These are phyloP conservation scores for Recurvirostra avosetta DNA, from an alignment of 2,113 vertebrate species.

Conservation along the genomic window DNA sequence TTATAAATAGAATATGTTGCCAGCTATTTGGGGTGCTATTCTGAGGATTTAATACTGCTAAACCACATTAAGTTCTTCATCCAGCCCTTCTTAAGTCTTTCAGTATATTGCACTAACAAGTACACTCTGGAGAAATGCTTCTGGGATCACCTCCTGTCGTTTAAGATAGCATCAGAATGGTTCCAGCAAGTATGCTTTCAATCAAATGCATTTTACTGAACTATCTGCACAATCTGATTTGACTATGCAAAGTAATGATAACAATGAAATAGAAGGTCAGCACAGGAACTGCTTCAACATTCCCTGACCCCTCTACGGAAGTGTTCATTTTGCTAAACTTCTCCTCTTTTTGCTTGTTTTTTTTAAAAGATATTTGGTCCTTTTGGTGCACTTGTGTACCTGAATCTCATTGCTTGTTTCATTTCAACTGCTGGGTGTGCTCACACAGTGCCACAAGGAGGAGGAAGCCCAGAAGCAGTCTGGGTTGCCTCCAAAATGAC, in stretches of 20 bases:
- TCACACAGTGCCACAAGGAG: background rate
- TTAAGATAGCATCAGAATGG: background rate
- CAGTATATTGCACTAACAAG: background rate
- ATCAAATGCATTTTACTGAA: background rate
- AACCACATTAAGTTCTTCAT: background rate
- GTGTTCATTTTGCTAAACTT: background rate
- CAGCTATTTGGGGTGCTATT: background rate
- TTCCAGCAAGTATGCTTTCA: background rate
- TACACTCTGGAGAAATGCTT: background rate
- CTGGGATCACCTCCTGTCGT: background rate
- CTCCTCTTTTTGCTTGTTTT: background rate
- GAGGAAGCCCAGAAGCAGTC: background rate
- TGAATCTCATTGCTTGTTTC: background rate
- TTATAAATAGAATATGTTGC: background rate
- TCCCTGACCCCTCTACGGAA: background rate
- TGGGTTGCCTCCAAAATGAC: background rate
- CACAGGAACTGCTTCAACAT: background rate
- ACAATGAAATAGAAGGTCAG: background rate
- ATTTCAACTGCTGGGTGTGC: background rate
- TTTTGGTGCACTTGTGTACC: background rate
- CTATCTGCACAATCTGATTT: background rate
- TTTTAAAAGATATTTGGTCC: background rate
- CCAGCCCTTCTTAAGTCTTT: background rate
- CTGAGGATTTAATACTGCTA: background rate
- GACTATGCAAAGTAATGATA: background rate